Percentiles rank a stretch among this genome's conserved stretches.
These are phyloP conservation scores for Hucho hucho DNA, from an alignment of 2,113 vertebrate genomes.

Conservation along the genomic window DNA sequence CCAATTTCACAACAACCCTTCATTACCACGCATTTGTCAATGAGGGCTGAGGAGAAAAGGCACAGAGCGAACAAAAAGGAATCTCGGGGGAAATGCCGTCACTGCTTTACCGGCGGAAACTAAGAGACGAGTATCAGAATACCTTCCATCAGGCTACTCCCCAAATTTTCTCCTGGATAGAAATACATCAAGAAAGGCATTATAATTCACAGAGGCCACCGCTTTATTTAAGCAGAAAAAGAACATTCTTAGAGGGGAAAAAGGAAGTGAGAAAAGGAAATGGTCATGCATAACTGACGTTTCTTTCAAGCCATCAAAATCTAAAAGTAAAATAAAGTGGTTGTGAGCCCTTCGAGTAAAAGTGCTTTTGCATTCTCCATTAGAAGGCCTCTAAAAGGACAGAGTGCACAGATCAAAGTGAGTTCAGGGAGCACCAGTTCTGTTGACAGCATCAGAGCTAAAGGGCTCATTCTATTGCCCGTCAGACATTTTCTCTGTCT, in stretches of 20 bases:
- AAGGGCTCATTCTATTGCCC: neutral
- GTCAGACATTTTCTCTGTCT: neutral
- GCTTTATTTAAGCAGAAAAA: conserved; percentile 19
- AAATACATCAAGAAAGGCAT: conserved; percentile 62
- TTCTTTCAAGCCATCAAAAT: conserved; percentile 41
- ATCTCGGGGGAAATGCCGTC: conserved; percentile 67
- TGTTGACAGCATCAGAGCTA: conserved; percentile 20
- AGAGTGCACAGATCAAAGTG: conserved; percentile 43
- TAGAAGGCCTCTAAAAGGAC: conserved; percentile 12
- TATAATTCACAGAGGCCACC: conserved; percentile 49
- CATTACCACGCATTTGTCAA: conserved; percentile 66
- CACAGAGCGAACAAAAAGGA: conserved; percentile 20
- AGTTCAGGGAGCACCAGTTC: conserved; percentile 10
- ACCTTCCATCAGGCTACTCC: conserved; percentile 56
- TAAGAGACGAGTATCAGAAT: conserved; percentile 58
- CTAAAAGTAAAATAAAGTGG: conserved; percentile 26
- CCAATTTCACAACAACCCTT: conserved; percentile 67
- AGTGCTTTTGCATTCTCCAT: conserved; percentile 25
- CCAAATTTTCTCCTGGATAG: conserved; percentile 59
- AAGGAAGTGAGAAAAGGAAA: conserved; percentile 26
- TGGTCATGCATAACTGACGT: conserved; percentile 30
- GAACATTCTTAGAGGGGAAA: neutral
- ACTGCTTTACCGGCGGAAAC: conserved; percentile 54
- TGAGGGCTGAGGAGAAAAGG: conserved; percentile 36
- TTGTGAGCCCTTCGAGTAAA: neutral